phyloP scores from a whole-genome alignment of 37 sponge, comb jelly and placozoan genomes.

The Haliclona indistincta region DNA sequence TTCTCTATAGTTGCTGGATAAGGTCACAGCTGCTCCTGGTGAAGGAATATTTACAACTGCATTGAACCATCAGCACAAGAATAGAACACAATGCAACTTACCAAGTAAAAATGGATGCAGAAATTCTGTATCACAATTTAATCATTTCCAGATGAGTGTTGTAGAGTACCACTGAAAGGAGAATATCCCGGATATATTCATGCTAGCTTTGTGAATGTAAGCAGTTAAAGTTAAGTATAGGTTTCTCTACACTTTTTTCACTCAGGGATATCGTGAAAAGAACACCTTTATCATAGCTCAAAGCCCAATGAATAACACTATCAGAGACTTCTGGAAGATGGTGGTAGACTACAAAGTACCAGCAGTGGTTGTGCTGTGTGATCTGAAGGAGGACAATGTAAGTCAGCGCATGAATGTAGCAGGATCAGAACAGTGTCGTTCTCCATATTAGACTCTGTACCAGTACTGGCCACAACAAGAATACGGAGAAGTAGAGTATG shows the following conservation, averaged over 20 bases:
- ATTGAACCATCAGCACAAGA: constrained; percentile 18
- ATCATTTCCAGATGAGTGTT: constrained; percentile 38
- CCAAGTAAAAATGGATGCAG: constrained; percentile 17
- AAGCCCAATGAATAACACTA: constrained; percentile 53
- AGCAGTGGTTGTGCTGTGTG: constrained; percentile 43
- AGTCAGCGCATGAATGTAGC: neutral
- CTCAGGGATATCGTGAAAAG: constrained; percentile 67
- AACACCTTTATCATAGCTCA: constrained; percentile 75
- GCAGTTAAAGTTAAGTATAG: neutral
- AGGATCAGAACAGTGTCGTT: neutral
- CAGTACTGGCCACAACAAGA: constrained; percentile 75
- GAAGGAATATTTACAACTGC: constrained; percentile 13
- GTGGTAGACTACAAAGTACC: constrained; percentile 35
- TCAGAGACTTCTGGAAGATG: constrained; percentile 67
- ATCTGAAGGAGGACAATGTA: constrained; percentile 40
- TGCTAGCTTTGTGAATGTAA: constrained; percentile 54
- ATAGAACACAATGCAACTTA: constrained; percentile 17
- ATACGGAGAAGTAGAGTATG: constrained; percentile 26
- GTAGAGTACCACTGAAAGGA: constrained; percentile 44
- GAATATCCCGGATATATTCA: constrained; percentile 56
- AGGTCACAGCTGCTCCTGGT: constrained; percentile 38
- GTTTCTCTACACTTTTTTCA: neutral
- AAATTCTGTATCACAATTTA: neutral
- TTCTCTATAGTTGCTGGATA: constrained; percentile 44
- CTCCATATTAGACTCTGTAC: constrained; percentile 47